phyloP scores from a whole-genome alignment of 2,797 vertebrate genomes.

The Anabas testudineus region DNA sequence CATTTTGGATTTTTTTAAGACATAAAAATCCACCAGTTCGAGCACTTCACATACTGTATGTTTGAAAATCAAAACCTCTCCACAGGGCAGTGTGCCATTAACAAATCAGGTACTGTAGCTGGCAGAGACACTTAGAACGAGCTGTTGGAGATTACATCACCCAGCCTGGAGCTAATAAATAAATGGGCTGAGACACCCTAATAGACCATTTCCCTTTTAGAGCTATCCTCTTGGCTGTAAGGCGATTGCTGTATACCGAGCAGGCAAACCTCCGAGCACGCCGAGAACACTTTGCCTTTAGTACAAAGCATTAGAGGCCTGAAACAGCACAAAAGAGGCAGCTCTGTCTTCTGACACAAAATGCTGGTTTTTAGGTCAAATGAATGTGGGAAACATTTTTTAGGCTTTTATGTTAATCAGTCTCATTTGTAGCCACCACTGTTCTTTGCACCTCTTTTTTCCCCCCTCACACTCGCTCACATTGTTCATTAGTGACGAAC shows the following conservation, averaged over 20 bases:
- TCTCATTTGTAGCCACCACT: slow-evolving; percentile 51
- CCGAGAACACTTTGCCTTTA: slow-evolving; percentile 50
- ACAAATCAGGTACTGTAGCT: slow-evolving; percentile 61
- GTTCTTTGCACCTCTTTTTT: slow-evolving; percentile 57
- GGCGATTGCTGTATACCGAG: slow-evolving; percentile 46
- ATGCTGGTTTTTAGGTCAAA: slow-evolving; percentile 45
- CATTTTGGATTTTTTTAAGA: background rate
- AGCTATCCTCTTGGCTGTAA: slow-evolving; percentile 63
- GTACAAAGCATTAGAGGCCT: slow-evolving; percentile 30
- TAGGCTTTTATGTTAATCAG: slow-evolving; percentile 57
- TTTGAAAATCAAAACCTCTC: slow-evolving; percentile 15
- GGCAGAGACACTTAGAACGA: slow-evolving; percentile 65
- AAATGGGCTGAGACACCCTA: slow-evolving; percentile 76
- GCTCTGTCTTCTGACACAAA: slow-evolving; percentile 7
- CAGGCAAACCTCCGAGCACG: slow-evolving; percentile 28
- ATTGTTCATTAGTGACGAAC: slow-evolving; percentile 68
- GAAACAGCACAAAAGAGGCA: slow-evolving; percentile 29
- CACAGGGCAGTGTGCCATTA: slow-evolving; percentile 30
- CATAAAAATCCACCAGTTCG: background rate
- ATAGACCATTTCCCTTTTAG: slow-evolving; percentile 79
- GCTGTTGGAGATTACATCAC: slow-evolving; percentile 75
- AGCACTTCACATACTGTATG: background rate
- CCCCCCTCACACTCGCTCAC: slow-evolving; percentile 72
- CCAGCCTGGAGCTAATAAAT: slow-evolving; percentile 73
- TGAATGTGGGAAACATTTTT: slow-evolving; percentile 33